Percentiles rank a stretch among this genome's conserved stretches.
These are phyloP conservation scores for Alexandromys fortis DNA, from an alignment of 2,113 vertebrate species.

Conservation along the genomic window DNA sequence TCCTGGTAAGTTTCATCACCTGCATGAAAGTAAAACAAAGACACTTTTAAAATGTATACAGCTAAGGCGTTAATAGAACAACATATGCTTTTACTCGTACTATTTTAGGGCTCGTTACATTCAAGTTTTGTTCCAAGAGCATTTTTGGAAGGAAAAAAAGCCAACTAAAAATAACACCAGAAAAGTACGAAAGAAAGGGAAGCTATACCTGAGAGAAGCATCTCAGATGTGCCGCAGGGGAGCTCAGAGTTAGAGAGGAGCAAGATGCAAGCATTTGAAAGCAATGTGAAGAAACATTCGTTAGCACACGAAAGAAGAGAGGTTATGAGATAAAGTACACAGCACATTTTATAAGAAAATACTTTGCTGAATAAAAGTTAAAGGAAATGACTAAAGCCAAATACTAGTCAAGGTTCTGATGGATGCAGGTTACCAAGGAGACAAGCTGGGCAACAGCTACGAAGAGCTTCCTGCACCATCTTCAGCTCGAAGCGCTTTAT, in stretches of 20 bases:
- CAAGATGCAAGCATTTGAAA: slow-evolving; percentile 82
- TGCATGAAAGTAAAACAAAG: slow-evolving; percentile 82
- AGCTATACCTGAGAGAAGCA: slow-evolving; percentile 85
- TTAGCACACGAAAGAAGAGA: slow-evolving; percentile 76
- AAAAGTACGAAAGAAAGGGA: slow-evolving; percentile 71
- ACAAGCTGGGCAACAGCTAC: neutral
- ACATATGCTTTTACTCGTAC: slow-evolving; percentile 54
- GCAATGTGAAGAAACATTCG: slow-evolving; percentile 82
- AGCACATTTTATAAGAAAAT: slow-evolving; percentile 64
- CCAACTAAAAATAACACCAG: slow-evolving; percentile 72
- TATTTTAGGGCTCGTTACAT: slow-evolving; percentile 49
- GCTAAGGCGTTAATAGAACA: slow-evolving; percentile 38
- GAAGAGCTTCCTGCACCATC: neutral
- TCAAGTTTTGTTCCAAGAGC: slow-evolving; percentile 54
- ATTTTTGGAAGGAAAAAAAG: slow-evolving; percentile 51
- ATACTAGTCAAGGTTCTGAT: slow-evolving; percentile 47
- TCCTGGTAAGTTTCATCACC: slow-evolving; percentile 99
- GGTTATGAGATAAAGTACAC: slow-evolving; percentile 71
- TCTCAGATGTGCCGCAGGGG: slow-evolving; percentile 85
- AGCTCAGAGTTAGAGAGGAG: slow-evolving; percentile 85
- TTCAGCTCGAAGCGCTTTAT: slow-evolving; percentile 42
- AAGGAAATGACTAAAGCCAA: slow-evolving; percentile 66
- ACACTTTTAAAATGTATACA: slow-evolving; percentile 57
- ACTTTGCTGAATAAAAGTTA: slow-evolving; percentile 47
- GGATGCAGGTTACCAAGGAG: slow-evolving; percentile 64